Conservation (phyloP, 2,888 invertebrate genomes). For the Pandemis heparana region DNA sequence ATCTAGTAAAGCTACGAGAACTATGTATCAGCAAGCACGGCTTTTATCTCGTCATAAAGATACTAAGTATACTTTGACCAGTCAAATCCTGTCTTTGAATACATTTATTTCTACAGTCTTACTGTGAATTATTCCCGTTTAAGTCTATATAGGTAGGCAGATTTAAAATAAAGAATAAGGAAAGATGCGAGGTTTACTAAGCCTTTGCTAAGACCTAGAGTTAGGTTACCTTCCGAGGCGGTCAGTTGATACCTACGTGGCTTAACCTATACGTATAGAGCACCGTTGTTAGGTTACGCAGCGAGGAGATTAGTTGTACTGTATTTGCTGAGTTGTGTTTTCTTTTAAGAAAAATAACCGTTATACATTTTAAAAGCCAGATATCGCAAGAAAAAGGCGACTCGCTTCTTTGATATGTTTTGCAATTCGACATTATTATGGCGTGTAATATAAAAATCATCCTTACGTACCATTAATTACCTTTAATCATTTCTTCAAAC, state of each 20-base stretch:
- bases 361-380: background rate
- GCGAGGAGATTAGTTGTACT: conserved; percentile 28
- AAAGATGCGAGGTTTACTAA: conserved; percentile 60
- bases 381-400: too few species aligned
- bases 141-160: conserved; percentile 56
- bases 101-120: background rate
- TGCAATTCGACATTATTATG: too few species aligned
- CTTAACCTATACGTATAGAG: conserved; percentile 53
- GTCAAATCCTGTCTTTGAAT: background rate
- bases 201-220: conserved; percentile 54
- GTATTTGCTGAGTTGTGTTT: conserved; percentile 9
- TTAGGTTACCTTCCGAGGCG: conserved; percentile 70
- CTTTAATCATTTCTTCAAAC: too few species aligned
- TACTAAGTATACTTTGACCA: background rate
- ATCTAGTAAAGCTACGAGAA: too few species aligned
- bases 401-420: too few species aligned
- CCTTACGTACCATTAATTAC: too few species aligned
- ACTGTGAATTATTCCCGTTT: background rate
- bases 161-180: conserved; percentile 68
- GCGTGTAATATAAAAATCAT: too few species aligned
- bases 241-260: conserved; percentile 62
- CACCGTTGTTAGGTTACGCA: conserved; percentile 41
- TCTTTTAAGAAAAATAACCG: conserved; percentile 1
- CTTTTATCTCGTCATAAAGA: too few species aligned
- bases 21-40: too few species aligned